Percentiles rank a stretch among this genome's conserved stretches.
phyloP scores from a whole-genome alignment of 2,797 vertebrate species.

The Forpus xanthops region DNA sequence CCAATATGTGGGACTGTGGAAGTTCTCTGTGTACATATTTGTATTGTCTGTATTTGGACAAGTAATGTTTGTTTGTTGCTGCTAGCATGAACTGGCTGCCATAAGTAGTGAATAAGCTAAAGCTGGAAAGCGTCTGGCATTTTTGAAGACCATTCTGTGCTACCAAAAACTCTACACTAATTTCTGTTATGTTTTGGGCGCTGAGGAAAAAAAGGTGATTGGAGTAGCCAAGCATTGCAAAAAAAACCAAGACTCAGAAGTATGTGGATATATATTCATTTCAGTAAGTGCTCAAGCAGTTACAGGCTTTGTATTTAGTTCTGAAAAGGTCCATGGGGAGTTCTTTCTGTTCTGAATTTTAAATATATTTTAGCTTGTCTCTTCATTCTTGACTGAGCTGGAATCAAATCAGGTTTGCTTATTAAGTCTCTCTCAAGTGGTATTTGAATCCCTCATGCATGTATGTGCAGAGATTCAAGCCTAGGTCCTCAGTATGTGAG shows the following conservation, averaged over 20 bases:
- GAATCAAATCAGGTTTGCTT: neutral
- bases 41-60: neutral
- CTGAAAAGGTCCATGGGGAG: neutral
- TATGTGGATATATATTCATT: neutral
- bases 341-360: conserved; percentile 5
- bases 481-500: neutral
- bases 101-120: neutral
- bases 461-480: neutral
- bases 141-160: neutral
- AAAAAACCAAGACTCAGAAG: conserved; percentile 18
- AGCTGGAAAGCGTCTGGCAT: neutral
- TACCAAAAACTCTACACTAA: neutral
- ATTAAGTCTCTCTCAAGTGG: neutral
- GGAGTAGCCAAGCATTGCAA: neutral
- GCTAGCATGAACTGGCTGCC: neutral
- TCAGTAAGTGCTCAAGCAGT: conserved; percentile 17
- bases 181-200: neutral
- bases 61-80: neutral
- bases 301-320: conserved; percentile 12
- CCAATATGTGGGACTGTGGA: neutral
- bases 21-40: neutral
- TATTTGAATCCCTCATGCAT: neutral
- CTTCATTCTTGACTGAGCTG: neutral
- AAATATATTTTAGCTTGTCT: neutral
- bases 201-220: neutral